Percentiles rank a stretch among this genome's conserved stretches.
phyloP scores from a whole-genome alignment of 2,888 invertebrate species.

The Aproaerema taeniolella region DNA sequence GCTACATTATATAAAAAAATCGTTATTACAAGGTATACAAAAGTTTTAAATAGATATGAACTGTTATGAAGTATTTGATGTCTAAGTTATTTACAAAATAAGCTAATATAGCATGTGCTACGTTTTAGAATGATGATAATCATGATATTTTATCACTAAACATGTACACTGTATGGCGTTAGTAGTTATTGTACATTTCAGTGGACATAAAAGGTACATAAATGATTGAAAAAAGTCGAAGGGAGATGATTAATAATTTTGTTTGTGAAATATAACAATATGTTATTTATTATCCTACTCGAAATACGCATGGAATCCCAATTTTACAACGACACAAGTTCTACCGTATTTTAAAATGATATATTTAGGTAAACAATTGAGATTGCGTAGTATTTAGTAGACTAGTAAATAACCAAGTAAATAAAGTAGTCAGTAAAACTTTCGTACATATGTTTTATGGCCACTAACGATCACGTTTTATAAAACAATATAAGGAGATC shows the following conservation, averaged over 20 bases:
- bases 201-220: slow-evolving; percentile 23
- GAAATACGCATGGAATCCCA: no score
- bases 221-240: slow-evolving; percentile 3
- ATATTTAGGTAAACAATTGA: no score
- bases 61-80: slow-evolving; percentile 63
- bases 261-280: no score
- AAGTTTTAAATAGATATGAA: slow-evolving; percentile 59
- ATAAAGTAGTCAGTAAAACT: no score
- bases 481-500: no score
- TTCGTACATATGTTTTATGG: no score
- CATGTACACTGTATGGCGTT: slow-evolving; percentile 26
- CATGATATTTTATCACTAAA: slow-evolving; percentile 22
- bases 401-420: no score
- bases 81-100: slow-evolving; percentile 68
- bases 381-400: no score
- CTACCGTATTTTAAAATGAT: no score
- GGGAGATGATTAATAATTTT: no score
- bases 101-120: slow-evolving; percentile 56
- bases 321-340: no score
- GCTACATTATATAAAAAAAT: slow-evolving; percentile 20
- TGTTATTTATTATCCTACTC: no score
- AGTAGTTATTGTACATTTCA: slow-evolving; percentile 24
- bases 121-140: slow-evolving; percentile 21
- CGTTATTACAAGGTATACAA: slow-evolving; percentile 50
- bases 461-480: slow-evolving; percentile 58